Base-by-base conservation (phyloP, 1,140 invertebrate genomes). In the Campoletis sonorensis region DNA sequence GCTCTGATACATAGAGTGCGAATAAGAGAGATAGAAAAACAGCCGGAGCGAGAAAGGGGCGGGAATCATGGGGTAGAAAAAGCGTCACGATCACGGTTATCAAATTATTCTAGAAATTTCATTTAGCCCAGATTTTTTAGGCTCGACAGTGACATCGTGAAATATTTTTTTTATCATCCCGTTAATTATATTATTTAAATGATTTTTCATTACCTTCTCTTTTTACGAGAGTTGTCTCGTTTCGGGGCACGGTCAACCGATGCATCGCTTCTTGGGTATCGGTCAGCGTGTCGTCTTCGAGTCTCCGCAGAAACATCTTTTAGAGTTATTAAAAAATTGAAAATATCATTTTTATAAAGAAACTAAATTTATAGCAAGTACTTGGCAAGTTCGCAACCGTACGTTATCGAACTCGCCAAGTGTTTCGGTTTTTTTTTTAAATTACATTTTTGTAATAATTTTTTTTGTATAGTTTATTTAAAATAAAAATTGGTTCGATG, bases 251-350 rank as follows among this genome's bases (percentile, higher is more conserved):
- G 15, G 87, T 85, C 45, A 92, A 75, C 68, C 87, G 89, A 77
- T 91, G 87, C 85, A 92, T 90, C 16, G 86, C 82, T 58, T 90
- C 87, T 72, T 91, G 90, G 4, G 89, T 90, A 80, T 91, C 88
- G 49, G 81, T 83, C 26, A 86, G 81, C 23, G 90, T 92, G 77
- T 94, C 93, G 45, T 93, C 93, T 1, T 93, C 94, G 3, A 95
- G 87, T 86, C 93, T 90, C 82, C 93, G 92, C 73, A 94, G 91
- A 82, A 94, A 92, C 88, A 93, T 92, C 93, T 94, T 83, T 26
- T 13, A 13, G 15, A 26, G 16, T 79, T 16, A 70, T 68, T n/a
- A 27, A 76, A 79, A 81, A 80, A 30, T 27, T 23, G 18, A 27
- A 75, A 40, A 51, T 30, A 76, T 72, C 21, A 21, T 58, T 30